Base-by-base conservation (phyloP, 2,113 vertebrate species). In the Narcine bancroftii region DNA sequence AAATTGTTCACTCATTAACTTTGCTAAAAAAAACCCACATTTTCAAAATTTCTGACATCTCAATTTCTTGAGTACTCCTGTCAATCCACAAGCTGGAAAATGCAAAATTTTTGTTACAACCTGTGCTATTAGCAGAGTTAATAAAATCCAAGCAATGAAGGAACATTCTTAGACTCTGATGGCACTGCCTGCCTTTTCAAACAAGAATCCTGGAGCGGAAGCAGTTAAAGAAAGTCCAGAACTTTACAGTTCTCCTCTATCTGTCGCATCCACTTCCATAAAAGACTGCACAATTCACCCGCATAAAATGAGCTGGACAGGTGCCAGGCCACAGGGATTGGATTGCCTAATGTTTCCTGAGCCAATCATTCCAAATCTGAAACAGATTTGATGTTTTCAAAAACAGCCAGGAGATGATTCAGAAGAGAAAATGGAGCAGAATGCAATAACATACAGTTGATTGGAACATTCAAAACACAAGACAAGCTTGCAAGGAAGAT, bases 301-400 rank as follows among this genome's bases (percentile, higher is more conserved):
- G 53, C 47, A 77, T 42, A 83, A 56, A 83, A 83, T 15, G 45
- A 83, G 79, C 79, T 83, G 79, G 79, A 83, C 29, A 53, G 47
- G 79, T 83, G 79, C 79, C 79, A 53, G 47, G 17, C 47, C 79
- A 56, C 79, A 33, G 29, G 26, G 47, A 53, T n/a, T 83, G 47
- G 42, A 26, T 79, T 79, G 76, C 76, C 45, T 19, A 10, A 15
- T 39, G 21, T 79, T 83, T 83, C 47, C 79, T 53, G 47, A n/a
- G 79, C 47, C 79, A 83, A 53, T 83, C 76, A 83, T 53, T 47
- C 79, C 29, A 53, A 83, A 83, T 83, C 45, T 83, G 79, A 83
- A 83, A 83, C 79, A 83, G 79, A 53, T 50, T 83, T 53, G 10
- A 83, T 53, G n/a, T 83, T 83, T 83, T 83, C 79, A 83, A 83